Evolutionary conservation across 2,113 vertebrate species (phyloP).

Genomic region (Notarius quadriscutis): DNA sequence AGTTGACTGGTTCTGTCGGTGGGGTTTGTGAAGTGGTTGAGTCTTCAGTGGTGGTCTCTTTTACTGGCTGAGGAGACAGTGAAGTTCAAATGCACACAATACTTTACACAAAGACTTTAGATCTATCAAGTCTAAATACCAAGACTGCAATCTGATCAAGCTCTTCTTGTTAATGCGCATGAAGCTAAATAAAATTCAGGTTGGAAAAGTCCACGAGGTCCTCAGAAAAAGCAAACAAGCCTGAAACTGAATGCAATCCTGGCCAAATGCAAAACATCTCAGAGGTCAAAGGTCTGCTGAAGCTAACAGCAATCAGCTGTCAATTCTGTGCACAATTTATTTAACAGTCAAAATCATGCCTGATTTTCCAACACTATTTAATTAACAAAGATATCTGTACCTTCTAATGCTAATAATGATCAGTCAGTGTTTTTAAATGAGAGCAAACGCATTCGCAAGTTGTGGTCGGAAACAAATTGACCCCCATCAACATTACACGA

Average conservation of each 20-base stretch:
- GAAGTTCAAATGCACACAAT: background rate
- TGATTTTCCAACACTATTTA: background rate
- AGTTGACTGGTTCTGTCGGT: slow-evolving; percentile 23
- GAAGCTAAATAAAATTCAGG: background rate
- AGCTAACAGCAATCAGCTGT: background rate
- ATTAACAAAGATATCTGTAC: background rate
- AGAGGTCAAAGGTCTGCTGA: background rate
- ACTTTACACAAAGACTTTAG: background rate
- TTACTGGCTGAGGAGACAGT: slow-evolving; percentile 29
- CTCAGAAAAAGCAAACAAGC: background rate
- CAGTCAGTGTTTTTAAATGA: no score
- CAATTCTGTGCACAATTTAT: background rate
- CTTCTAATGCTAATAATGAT: no score
- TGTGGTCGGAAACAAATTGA: no score
- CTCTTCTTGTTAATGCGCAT: background rate
- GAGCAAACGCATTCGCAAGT: no score
- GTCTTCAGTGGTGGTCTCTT: slow-evolving; percentile 18
- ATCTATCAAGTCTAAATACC: background rate
- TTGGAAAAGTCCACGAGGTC: background rate
- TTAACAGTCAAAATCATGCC: background rate
- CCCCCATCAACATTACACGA: no score
- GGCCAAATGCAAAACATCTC: background rate
- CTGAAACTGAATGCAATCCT: background rate
- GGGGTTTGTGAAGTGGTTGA: background rate
- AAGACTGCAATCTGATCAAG: background rate